Base-by-base conservation (phyloP, 1,140 invertebrate genomes). In the Drosophila kepulauana region DNA sequence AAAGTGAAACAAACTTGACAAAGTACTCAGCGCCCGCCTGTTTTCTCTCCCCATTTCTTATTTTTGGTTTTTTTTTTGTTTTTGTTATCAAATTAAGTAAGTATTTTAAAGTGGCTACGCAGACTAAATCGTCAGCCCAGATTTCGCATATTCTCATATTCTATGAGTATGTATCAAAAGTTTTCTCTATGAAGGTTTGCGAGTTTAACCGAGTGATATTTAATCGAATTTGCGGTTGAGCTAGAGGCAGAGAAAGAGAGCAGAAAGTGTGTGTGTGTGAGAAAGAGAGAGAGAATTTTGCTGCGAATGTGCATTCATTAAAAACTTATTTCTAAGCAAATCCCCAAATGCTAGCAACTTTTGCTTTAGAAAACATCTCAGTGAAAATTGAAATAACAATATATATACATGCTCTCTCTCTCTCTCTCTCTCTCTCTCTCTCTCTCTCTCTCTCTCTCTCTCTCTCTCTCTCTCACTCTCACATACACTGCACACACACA, bases 1-100 rank as follows among this genome's bases (percentile, higher is more conserved):
- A 38, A 75, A 69, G 65, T 69, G 58, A 69, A 69, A 49, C 57
- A 69, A 75, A 75, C 48, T 75, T 69, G 64, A 43, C 65, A 69
- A 68, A 75, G 64, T 75, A 57, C 58, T 56, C 35, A 48, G 25
- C 49, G 58, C 51, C 43, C 20, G 66, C 33, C 41, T 43, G 57
- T 49, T 38, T 38, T 38, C 33, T 8, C 7, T 33, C 7, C 5
- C 33, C 20, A 25, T 33, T 7, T 33, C n/a, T n/a, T n/a, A n/a
- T 33, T 33, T 33, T 33, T 33, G n/a, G n/a, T 20, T 25, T 4
- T 20, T 33, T 33, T 33, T 33, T 33, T 33, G 33, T 5, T 38
- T 38, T 38, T 69, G 46, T 38, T 38, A 69, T 75, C 66, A 70
- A 69, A 69, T 75, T 75, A 75, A 48, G 61, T 63, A 75, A 74